A percentile compares a stretch with the other conserved stretches of the same genome.
These are phyloP conservation scores for Strix aluco DNA, from an alignment of 2,113 vertebrate species.

Conservation along the genomic window DNA sequence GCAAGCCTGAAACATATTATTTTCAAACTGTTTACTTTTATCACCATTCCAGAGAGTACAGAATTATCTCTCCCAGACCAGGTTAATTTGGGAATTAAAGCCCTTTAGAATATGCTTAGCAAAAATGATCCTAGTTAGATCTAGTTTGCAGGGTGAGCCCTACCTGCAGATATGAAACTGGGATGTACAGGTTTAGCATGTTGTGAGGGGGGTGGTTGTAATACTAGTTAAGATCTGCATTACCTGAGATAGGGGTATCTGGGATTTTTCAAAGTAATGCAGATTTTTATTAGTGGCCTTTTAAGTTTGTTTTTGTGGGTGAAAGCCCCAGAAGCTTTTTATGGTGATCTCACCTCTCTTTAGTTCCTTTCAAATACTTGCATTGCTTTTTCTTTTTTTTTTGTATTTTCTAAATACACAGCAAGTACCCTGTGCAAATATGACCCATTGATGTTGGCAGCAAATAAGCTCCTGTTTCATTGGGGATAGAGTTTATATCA, in stretches of 20 bases:
- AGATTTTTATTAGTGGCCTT: not conserved
- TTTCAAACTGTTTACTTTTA: constrained; percentile 5
- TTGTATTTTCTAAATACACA: not conserved
- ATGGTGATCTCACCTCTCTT: not conserved
- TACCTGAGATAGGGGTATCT: not conserved
- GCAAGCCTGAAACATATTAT: not conserved
- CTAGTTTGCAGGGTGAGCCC: not conserved
- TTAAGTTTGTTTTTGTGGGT: not conserved
- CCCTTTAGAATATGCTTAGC: not conserved
- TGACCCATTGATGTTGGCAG: not conserved
- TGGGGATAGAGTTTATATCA: not conserved
- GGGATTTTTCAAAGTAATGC: not conserved
- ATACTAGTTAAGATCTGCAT: not conserved
- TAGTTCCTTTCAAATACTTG: not conserved
- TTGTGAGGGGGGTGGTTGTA: not conserved
- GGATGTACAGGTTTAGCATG: not conserved
- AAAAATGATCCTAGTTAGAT: not conserved
- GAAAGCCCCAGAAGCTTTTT: not conserved
- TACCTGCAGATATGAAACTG: not conserved
- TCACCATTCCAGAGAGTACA: not conserved
- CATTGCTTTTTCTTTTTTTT: not conserved
- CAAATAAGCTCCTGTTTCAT: not conserved
- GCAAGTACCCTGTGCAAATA: not conserved
- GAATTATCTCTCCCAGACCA: not conserved
- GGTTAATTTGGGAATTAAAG: not conserved